Evolutionary conservation across 2,113 vertebrate species (phyloP), one percentile per base, ranked within the genome.

Genomic region (Cavia porcellus): DNA sequence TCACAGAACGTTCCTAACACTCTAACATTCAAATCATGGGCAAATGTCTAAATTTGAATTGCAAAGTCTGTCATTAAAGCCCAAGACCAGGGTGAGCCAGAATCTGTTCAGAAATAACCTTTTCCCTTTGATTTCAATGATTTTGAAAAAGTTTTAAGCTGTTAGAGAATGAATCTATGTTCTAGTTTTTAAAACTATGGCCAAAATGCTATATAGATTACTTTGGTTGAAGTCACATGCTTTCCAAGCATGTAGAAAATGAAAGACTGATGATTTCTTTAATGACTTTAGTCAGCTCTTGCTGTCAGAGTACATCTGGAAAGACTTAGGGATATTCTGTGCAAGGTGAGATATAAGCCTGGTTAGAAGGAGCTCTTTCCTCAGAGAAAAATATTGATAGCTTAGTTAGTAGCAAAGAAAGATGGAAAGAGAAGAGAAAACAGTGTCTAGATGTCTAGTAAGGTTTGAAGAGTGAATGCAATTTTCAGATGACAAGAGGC

Each of bases 31-130:
- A 85, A 86, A 92, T 77, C 38, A 57, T 19, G 38, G 32, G 84
- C 77, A 90, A 96, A 88, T 89, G 52, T 79, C 85, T 92, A 64
- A 17, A 90, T 92, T 91, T 92, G 47, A 83, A 89, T 80, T 55
- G 55, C 72, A 93, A 92, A 79, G 19, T 55, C 25, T 95, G 22
- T 72, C 38, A 25, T 38, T 74, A 50, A 94, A 94, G 47, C n/a
- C 42, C n/a, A 90, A 30, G 17, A 3, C 25, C 57, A 22, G n/a
- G 8, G 35, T 75, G 14, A 93, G 42, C 11, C 66, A 83, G 24
- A 86, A 25, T 32, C 32, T 59, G 45, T 52, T 61, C 10, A 59
- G 75, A 66, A 82, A 52, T 59, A 10, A 50, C 57, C 6, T 89
- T 89, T 72, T 20, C 13, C 52, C 28, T 4, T 93, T 92, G 17